Evolutionary conservation across 2,797 vertebrate species (phyloP), one percentile per base, ranked within the genome.

Genomic region (Acanthurus lineatus): DNA sequence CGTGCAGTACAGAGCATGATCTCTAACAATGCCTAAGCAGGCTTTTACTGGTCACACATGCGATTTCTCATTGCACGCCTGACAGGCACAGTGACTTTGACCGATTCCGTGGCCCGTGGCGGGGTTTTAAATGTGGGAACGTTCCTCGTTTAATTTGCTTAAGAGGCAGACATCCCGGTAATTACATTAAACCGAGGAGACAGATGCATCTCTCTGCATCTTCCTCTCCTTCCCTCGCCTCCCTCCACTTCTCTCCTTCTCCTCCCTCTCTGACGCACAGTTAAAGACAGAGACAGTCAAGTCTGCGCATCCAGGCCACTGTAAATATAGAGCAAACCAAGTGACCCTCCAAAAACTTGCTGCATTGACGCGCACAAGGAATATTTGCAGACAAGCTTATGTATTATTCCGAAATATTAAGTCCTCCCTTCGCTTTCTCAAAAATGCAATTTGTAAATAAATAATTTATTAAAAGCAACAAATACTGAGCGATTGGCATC

Each of bases 121-220:
- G 78, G 65, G 57, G 9, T 48, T 49, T 57, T 62, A 81, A 65
- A 76, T 81, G 86, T 86, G 87, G 83, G 87, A 88, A 86, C 87
- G 79, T 81, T 47, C 19, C 32, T 64, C 44, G 68, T 88, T 86
- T 91, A 73, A 91, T 92, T 91, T 83, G 80, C 82, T 82, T 87
- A 86, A 87, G 82, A 91, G 91, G 77, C 65, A 81, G 75, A 83
- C 79, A 88, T 90, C 74, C 83, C 69, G 22, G 70, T 85, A 83
- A 93, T 91, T 82, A 70, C 82, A 89, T 89, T 88, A 87, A 80
- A 81, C 49, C 32, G 38, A 78, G 68, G 56, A 85, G 82, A 85
- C 82, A 92, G 89, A 88, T 84, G 88, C 82, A 86, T 70, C 68
- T 70, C 59, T 47, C 67, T 45, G 63, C 61, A 56, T 69, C 68